Conservation (phyloP, 2,888 invertebrate genomes). For the Euzetes globulus region DNA sequence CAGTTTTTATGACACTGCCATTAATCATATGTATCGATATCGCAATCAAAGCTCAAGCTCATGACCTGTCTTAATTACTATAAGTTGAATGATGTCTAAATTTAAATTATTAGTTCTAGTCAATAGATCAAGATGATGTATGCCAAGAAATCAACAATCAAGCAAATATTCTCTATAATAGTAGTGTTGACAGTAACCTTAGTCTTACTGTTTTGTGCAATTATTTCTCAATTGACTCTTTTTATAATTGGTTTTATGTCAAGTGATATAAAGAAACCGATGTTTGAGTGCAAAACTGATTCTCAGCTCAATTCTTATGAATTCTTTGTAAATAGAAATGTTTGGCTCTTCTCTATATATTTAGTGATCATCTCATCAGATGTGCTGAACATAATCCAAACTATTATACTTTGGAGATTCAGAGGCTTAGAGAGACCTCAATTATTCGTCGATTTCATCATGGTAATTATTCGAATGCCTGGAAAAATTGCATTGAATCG, state of each 20-base stretch:
- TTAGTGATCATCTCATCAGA: neutral
- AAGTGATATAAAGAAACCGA: conserved; percentile 6
- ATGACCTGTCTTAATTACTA: too few relatives aligned
- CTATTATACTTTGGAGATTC: neutral
- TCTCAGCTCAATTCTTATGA: neutral
- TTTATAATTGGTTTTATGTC: neutral
- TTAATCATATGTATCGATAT: too few relatives aligned
- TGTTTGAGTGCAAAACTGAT: neutral
- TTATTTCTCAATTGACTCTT: neutral
- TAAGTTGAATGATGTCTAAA: too few relatives aligned
- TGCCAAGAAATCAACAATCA: neutral
- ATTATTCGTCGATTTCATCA: conserved; percentile 4
- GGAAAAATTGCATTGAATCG: neutral
- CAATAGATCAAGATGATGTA: too few relatives aligned
- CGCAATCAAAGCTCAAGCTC: too few relatives aligned
- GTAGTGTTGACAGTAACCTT: neutral
- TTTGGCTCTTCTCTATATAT: neutral
- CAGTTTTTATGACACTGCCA: too few relatives aligned
- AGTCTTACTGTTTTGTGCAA: neutral
- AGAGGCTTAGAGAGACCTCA: neutral
- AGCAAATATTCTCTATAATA: neutral
- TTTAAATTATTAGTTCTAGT: too few relatives aligned
- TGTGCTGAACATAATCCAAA: neutral
- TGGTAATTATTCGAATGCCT: neutral
- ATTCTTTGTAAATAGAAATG: neutral